A percentile compares a stretch with the other conserved stretches of the same genome.
These are phyloP conservation scores for Alligator mississippiensis DNA, from an alignment of 2,113 vertebrate genomes.

Conservation along the genomic window DNA sequence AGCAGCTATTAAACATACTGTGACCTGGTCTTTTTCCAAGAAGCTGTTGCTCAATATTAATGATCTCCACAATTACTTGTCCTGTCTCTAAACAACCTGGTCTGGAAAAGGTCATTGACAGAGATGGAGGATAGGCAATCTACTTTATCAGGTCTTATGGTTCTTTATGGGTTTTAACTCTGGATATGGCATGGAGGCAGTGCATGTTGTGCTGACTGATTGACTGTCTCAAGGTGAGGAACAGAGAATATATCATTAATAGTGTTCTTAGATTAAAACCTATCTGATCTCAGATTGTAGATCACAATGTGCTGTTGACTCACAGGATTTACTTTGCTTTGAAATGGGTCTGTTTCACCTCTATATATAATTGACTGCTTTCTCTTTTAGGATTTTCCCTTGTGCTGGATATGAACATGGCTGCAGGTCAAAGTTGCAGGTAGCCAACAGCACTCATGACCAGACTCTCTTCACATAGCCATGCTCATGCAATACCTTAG, in stretches of 20 bases:
- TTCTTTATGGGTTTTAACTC: neutral
- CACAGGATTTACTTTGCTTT: neutral
- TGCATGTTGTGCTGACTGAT: neutral
- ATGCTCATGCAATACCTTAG: neutral
- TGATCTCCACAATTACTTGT: neutral
- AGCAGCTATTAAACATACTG: neutral
- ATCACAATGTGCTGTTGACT: neutral
- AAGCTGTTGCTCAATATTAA: neutral
- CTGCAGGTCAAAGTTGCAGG: neutral
- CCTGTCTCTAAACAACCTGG: neutral
- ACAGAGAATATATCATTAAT: neutral
- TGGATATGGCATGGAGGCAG: neutral
- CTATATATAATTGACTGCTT: neutral
- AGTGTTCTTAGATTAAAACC: neutral
- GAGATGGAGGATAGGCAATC: neutral
- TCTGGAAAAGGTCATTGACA: neutral
- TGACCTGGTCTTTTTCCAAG: neutral
- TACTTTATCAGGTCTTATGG: neutral
- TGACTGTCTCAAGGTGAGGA: neutral
- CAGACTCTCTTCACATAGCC: neutral
- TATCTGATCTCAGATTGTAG: neutral
- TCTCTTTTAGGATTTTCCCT: neutral
- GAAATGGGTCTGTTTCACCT: neutral
- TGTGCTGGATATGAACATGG: neutral
- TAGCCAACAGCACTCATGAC: neutral